Conservation (phyloP, 1,140 invertebrate genomes). For the Sipha flava region DNA sequence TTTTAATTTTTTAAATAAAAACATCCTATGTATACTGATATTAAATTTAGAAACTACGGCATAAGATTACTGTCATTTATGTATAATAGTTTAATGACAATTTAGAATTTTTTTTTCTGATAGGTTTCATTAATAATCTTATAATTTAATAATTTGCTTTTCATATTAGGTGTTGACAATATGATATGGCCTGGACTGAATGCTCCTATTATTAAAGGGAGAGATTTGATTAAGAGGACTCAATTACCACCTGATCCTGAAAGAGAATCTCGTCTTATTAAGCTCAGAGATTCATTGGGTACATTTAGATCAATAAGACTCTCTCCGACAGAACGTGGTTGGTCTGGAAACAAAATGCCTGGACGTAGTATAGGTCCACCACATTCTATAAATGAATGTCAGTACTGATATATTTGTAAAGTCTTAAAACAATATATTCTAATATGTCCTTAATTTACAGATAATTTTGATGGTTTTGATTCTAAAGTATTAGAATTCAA, state of each 20-base stretch:
- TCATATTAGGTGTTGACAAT: slow-evolving; percentile 56
- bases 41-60: no score
- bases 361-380: slow-evolving; percentile 81
- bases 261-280: slow-evolving; percentile 58
- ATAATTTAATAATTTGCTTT: neutral
- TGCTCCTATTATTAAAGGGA: slow-evolving; percentile 67
- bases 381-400: slow-evolving; percentile 69
- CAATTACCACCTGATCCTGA: slow-evolving; percentile 62
- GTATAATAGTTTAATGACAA: neutral
- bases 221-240: slow-evolving; percentile 61
- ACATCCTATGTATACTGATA: no score
- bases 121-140: no score
- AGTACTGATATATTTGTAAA: neutral
- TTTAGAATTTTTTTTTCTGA: no score
- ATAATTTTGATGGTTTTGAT: slow-evolving; percentile 80
- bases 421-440: neutral
- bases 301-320: slow-evolving; percentile 53
- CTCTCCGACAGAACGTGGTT: slow-evolving; percentile 76
- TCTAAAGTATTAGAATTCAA: slow-evolving; percentile 71
- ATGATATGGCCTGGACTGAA: slow-evolving; percentile 90
- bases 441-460: slow-evolving; percentile 48
- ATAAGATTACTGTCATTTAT: no score
- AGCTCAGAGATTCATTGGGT: slow-evolving; percentile 64
- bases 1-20: no score
- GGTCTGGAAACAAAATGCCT: slow-evolving; percentile 69